Percentiles rank a stretch among this genome's conserved stretches.
These are phyloP conservation scores for Bombus waltoni DNA, from an alignment of 1,140 invertebrate genomes.

Conservation along the genomic window DNA sequence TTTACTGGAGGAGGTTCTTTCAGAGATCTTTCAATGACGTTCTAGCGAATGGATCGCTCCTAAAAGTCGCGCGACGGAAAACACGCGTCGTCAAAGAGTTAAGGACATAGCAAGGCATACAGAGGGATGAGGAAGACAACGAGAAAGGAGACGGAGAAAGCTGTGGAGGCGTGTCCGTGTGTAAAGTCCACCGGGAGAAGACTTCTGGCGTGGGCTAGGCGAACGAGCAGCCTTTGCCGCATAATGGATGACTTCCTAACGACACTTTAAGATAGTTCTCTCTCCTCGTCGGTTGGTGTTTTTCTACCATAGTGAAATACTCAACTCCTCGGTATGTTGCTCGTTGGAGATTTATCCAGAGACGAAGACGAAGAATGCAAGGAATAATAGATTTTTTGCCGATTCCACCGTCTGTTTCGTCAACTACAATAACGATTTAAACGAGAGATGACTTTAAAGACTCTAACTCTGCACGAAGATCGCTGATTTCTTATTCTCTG, in stretches of 20 bases:
- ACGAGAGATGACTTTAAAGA: slow-evolving; percentile 66
- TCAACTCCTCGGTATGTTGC: neutral
- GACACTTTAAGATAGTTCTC: slow-evolving; percentile 80
- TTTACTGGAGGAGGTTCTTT: neutral
- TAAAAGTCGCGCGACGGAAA: slow-evolving; percentile 29
- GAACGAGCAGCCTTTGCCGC: slow-evolving; percentile 70
- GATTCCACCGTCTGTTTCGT: slow-evolving; percentile 15
- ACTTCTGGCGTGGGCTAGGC: slow-evolving; percentile 71
- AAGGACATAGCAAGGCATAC: neutral
- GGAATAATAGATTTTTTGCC: slow-evolving; percentile 77
- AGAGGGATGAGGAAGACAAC: slow-evolving; percentile 28
- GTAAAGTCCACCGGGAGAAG: slow-evolving; percentile 70
- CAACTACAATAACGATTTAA: slow-evolving; percentile 64
- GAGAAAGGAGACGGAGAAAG: slow-evolving; percentile 50
- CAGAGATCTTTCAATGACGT: neutral
- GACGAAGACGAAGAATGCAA: slow-evolving; percentile 54
- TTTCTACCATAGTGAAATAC: slow-evolving; percentile 51
- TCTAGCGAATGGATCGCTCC: neutral
- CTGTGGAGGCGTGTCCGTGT: slow-evolving; percentile 66
- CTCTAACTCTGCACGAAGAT: neutral
- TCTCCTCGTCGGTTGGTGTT: slow-evolving; percentile 64
- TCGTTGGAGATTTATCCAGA: neutral
- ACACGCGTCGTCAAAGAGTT: slow-evolving; percentile 51
- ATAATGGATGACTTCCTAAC: slow-evolving; percentile 80
- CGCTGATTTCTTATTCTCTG: too few relatives aligned